These are phyloP conservation scores for Pristionchus fissidentatus DNA, from an alignment of 2,888 invertebrate genomes.

Conservation along the genomic window DNA sequence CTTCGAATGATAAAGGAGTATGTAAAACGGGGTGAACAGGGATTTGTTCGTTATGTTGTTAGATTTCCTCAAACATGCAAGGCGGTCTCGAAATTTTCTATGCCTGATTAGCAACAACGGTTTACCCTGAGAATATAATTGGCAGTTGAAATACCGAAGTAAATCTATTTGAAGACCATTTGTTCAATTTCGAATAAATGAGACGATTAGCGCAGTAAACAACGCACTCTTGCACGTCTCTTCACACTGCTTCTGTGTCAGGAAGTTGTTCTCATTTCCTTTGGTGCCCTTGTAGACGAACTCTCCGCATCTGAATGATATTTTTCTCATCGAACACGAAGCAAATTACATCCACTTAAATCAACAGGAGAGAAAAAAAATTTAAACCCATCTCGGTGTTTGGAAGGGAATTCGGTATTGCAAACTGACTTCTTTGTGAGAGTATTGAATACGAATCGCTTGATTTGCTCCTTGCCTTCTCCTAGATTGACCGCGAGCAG, in stretches of 20 bases:
- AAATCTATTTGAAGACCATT: not conserved
- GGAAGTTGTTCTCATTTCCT: constrained; percentile 75
- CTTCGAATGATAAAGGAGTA: too few relatives aligned
- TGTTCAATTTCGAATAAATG: not conserved
- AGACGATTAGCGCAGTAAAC: not conserved
- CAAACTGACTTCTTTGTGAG: constrained; percentile 59
- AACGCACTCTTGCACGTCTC: constrained; percentile 68
- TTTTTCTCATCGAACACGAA: too few relatives aligned
- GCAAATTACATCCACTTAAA: not conserved
- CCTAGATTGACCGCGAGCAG: constrained; percentile 70
- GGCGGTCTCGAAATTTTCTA: too few relatives aligned
- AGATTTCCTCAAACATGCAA: too few relatives aligned
- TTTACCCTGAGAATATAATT: too few relatives aligned
- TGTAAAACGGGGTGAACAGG: too few relatives aligned
- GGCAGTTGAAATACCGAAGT: too few relatives aligned
- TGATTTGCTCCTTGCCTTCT: constrained; percentile 66
- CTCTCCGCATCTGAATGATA: constrained; percentile 64
- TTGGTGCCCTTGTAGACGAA: constrained; percentile 64
- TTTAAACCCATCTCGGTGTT: not conserved
- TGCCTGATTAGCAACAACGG: too few relatives aligned
- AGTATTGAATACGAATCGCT: constrained; percentile 72
- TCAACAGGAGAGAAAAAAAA: not conserved
- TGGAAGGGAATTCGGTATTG: not conserved
- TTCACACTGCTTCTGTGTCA: constrained; percentile 67
- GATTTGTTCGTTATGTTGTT: too few relatives aligned